Evolutionary conservation across 1,140 invertebrate species (phyloP), one percentile per base, ranked within the genome.

Genomic region (Plectrocnemia conspersa): DNA sequence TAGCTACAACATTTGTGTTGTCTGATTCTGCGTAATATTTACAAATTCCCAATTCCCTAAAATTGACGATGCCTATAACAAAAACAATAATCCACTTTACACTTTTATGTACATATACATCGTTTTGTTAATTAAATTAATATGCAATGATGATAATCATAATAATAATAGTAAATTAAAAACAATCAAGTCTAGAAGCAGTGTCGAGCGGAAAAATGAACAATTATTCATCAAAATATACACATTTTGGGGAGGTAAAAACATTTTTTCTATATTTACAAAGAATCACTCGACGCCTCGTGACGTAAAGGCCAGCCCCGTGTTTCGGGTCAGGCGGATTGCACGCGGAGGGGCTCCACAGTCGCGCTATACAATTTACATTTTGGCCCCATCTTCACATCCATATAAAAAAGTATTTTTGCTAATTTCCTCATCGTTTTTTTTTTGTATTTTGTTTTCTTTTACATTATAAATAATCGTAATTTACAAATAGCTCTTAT

Each of bases 1-100:
- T 68, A 67, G 70, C 74, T 71, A 75, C 72, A 74, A 75, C 72
- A 70, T 71, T 71, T 73, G 55, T 73, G 74, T 75, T 74, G 71
- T 72, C 68, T 69, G 63, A 68, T 70, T 71, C 71, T 71, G 72
- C 72, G 66, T 70, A 70, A 66, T 73, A 71, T 67, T 58, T 70
- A 65, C 63, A 63, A 41, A 47, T 62, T 49, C 72, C 72, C 70
- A 67, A 72, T 75, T 75, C 70, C 74, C 72, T 75, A 76, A 76
- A 74, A 76, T 73, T 74, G 73, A 76, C 73, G 74, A 72, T 72
- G 72, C 73, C 70, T 57, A 57, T 57, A 57, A 57, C 55, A 57
- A 57, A 52, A 38, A 38, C 27, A 50, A 40, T 50, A 29, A 27
- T 45, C 18, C 21, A 42, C 36, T 27, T 57, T 52, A 52, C 38